Evolutionary conservation across 2,113 vertebrate genomes (phyloP).

Genomic region (Corythaixoides concolor): DNA sequence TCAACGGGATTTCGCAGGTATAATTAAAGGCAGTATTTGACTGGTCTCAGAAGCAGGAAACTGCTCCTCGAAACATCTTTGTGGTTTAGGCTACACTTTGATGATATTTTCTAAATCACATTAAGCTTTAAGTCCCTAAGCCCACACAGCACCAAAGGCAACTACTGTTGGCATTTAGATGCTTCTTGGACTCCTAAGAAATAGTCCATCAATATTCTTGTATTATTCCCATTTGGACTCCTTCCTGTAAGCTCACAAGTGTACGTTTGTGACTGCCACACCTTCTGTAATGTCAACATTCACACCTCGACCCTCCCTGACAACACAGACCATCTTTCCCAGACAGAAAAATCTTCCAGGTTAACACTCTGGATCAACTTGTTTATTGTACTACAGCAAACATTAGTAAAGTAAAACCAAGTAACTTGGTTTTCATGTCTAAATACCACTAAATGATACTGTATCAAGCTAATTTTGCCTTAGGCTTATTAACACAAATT

Average conservation of each 20-base stretch:
- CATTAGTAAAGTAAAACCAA: background rate
- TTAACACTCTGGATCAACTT: background rate
- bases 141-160: background rate
- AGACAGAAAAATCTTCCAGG: background rate
- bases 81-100: background rate
- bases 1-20: background rate
- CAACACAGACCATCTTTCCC: background rate
- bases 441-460: conserved; percentile 67
- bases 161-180: background rate
- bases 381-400: background rate
- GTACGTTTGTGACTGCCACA: background rate
- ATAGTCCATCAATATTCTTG: rapidly evolving
- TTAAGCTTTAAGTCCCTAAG: background rate
- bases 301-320: background rate
- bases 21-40: background rate
- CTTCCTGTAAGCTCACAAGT: background rate
- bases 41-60: background rate
- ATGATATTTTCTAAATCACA: background rate
- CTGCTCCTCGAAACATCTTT: background rate
- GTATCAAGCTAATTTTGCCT: conserved; percentile 68
- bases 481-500: conserved; percentile 64
- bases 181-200: background rate
- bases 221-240: background rate
- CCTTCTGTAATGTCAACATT: background rate
- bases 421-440: conserved; percentile 12